A percentile compares a stretch with the other conserved stretches of the same genome.
Conservation (phyloP, 2,797 vertebrate genomes). For the Lemur catta region DNA sequence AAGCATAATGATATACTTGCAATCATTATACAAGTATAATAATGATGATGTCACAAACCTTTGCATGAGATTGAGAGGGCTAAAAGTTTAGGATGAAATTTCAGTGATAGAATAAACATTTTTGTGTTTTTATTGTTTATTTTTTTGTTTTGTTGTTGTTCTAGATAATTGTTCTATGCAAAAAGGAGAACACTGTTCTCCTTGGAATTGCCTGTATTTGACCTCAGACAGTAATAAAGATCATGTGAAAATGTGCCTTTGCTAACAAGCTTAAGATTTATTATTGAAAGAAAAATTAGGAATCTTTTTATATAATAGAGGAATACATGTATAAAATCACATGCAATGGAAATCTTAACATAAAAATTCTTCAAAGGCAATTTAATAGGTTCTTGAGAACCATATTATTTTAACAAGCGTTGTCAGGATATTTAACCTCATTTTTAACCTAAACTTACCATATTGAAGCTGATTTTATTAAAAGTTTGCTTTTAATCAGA, state of each 20-base stretch:
- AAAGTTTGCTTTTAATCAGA: not conserved
- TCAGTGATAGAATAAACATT: not conserved
- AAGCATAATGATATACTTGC: no score
- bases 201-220: not conserved
- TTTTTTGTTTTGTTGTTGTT: not conserved
- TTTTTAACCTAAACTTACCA: conserved; percentile 6
- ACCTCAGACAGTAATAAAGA: not conserved
- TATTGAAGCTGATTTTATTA: not conserved
- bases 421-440: conserved; percentile 30
- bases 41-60: not conserved
- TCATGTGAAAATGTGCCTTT: not conserved
- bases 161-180: not conserved
- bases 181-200: not conserved
- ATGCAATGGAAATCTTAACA: not conserved
- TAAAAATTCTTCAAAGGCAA: conserved; percentile 49
- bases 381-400: not conserved
- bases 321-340: not conserved
- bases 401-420: conserved; percentile 32
- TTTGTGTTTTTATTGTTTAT: not conserved
- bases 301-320: not conserved
- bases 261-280: not conserved
- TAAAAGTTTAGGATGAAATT: not conserved
- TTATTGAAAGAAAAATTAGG: not conserved
- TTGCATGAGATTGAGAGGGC: not conserved
- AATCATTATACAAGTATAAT: not conserved